Percentiles rank a stretch among this genome's conserved stretches.
Evolutionary conservation across 1,140 invertebrate genomes (phyloP).

Genomic region (Tenebrio molitor): DNA sequence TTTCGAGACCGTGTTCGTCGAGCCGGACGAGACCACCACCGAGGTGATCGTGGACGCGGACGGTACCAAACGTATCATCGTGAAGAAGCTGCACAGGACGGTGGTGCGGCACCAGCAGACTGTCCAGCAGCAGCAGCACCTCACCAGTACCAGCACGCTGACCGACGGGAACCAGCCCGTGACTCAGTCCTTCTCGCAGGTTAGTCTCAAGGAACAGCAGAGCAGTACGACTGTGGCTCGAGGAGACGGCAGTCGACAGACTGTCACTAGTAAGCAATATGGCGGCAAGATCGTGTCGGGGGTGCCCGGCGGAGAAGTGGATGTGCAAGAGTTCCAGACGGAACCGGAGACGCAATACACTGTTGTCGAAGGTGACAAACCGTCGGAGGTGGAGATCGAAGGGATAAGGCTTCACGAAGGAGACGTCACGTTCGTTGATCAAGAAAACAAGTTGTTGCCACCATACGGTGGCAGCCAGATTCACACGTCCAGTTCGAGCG

Average conservation of each 20-base stretch:
- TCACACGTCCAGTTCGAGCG: slow-evolving; percentile 72
- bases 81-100: slow-evolving; percentile 76
- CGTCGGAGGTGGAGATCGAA: slow-evolving; percentile 70
- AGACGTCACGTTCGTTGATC: slow-evolving; percentile 64
- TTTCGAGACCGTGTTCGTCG: slow-evolving; percentile 82
- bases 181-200: slow-evolving; percentile 75
- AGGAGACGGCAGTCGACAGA: slow-evolving; percentile 75
- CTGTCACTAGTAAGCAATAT: slow-evolving; percentile 73
- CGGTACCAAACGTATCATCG: slow-evolving; percentile 84
- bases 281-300: slow-evolving; percentile 74
- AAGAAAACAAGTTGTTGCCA: slow-evolving; percentile 65
- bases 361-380: slow-evolving; percentile 68
- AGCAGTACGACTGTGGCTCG: slow-evolving; percentile 73
- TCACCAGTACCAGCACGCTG: slow-evolving; percentile 59
- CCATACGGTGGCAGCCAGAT: slow-evolving; percentile 58
- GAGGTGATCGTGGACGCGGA: slow-evolving; percentile 85
- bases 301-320: slow-evolving; percentile 72
- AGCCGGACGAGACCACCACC: slow-evolving; percentile 82
- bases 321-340: slow-evolving; percentile 75
- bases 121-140: slow-evolving; percentile 68
- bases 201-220: slow-evolving; percentile 74
- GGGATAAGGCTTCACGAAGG: slow-evolving; percentile 70
- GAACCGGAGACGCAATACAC: slow-evolving; percentile 70
- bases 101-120: slow-evolving; percentile 71
- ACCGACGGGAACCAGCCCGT: slow-evolving; percentile 67